A percentile compares a stretch with the other conserved stretches of the same genome.
phyloP scores from a whole-genome alignment of 2,888 invertebrate genomes.

The Criorhina ranunculi region DNA sequence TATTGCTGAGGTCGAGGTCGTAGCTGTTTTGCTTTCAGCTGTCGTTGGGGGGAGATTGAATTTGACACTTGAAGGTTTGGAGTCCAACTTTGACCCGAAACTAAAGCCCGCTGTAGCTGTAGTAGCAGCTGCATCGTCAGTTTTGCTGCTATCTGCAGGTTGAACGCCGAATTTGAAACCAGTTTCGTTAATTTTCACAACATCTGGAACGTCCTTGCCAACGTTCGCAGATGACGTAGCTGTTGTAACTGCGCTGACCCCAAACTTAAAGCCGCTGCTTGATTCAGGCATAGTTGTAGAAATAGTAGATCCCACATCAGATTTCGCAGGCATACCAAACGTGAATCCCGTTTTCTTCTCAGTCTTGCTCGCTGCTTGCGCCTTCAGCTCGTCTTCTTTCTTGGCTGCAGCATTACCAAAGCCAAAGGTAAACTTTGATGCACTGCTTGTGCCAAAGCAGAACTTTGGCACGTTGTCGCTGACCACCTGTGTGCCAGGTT shows the following conservation, averaged over 20 bases:
- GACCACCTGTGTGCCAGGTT: conserved; percentile 83
- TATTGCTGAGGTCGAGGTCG: conserved; percentile 40
- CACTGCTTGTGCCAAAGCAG: conserved; percentile 80
- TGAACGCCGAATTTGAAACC: conserved; percentile 78
- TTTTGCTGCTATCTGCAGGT: conserved; percentile 51
- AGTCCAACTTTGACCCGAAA: conserved; percentile 68
- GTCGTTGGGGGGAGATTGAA: conserved; percentile 73
- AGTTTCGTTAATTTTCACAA: conserved; percentile 41
- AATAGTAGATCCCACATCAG: not conserved
- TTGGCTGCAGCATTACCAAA: conserved; percentile 78
- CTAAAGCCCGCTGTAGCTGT: conserved; percentile 53
- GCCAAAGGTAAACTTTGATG: conserved; percentile 82
- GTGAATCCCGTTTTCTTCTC: conserved; percentile 46
- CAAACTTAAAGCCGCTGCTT: conserved; percentile 69
- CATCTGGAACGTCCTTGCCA: conserved; percentile 75
- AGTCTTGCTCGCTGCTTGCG: conserved; percentile 58
- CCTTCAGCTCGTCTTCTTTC: conserved; percentile 78
- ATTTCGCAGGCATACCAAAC: conserved; percentile 46
- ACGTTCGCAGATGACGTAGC: conserved; percentile 44
- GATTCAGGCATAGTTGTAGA: conserved; percentile 18
- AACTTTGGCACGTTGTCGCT: conserved; percentile 79
- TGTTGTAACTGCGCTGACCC: conserved; percentile 65
- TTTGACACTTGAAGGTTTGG: conserved; percentile 73
- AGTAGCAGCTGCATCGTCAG: conserved; percentile 40
- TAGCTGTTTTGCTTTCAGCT: conserved; percentile 40